phyloP scores from a whole-genome alignment of 2,113 vertebrate species.

The Crotalus tigris region DNA sequence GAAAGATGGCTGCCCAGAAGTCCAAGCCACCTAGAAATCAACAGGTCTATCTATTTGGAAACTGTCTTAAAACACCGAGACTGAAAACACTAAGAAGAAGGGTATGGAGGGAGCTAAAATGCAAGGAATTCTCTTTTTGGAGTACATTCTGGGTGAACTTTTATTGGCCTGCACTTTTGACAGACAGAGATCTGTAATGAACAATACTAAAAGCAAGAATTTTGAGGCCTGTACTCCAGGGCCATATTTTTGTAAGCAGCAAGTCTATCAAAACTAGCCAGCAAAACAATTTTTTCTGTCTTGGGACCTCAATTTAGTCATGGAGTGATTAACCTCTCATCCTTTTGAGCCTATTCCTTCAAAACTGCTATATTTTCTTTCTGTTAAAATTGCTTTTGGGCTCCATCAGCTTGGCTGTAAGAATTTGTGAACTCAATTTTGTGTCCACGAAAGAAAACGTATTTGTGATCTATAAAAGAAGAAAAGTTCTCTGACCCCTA shows the following conservation, averaged over 20 bases:
- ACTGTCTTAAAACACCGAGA: neutral
- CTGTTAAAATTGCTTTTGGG: slow-evolving; percentile 66
- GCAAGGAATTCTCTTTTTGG: neutral
- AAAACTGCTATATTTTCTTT: slow-evolving; percentile 60
- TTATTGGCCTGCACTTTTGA: neutral
- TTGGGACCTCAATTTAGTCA: slow-evolving; percentile 49
- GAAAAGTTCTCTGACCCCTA: slow-evolving; percentile 58
- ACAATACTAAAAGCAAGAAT: slow-evolving; percentile 26
- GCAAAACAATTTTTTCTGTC: slow-evolving; percentile 60
- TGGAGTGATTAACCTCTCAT: slow-evolving; percentile 67
- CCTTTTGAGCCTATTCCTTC: slow-evolving; percentile 45
- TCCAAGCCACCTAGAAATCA: neutral
- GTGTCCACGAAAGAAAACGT: slow-evolving; percentile 56
- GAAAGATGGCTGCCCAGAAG: neutral
- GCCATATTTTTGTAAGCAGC: slow-evolving; percentile 51
- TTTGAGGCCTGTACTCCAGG: slow-evolving; percentile 35
- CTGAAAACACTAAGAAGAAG: neutral
- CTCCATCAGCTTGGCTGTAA: slow-evolving; percentile 60
- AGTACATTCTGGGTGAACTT: neutral
- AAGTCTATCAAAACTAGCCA: slow-evolving; percentile 58
- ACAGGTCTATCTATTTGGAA: neutral
- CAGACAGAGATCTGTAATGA: slow-evolving; percentile 48
- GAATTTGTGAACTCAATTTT: slow-evolving; percentile 57
- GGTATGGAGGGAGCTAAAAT: neutral
- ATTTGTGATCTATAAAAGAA: slow-evolving; percentile 53